phyloP scores from a whole-genome alignment of 2,797 vertebrate species.

The Oreonectes daqikongensis region DNA sequence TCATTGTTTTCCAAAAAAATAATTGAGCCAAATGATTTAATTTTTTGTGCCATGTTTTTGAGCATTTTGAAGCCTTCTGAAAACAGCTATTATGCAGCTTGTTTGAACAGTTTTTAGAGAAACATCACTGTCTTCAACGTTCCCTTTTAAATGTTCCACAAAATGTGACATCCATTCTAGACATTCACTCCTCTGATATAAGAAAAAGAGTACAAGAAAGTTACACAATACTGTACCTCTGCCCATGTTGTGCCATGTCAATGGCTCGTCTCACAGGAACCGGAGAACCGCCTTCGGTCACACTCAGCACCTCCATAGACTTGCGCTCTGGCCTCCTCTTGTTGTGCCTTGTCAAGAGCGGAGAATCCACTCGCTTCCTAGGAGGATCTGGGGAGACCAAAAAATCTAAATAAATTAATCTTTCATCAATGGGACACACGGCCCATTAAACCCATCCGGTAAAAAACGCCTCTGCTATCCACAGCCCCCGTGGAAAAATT shows the following conservation, averaged over 20 bases:
- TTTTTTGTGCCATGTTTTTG: neutral
- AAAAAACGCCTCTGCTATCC: too few relatives aligned
- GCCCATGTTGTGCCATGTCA: conserved; percentile 95
- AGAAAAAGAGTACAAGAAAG: neutral
- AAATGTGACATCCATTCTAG: conserved; percentile 17
- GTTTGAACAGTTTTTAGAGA: too few relatives aligned
- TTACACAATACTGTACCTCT: conserved; percentile 79
- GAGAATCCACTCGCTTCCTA: conserved; percentile 94
- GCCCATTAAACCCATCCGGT: conserved; percentile 21
- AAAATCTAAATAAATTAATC: conserved; percentile 8
- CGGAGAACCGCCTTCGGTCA: conserved; percentile 94
- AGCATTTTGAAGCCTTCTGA: neutral
- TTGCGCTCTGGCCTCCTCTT: conserved; percentile 95
- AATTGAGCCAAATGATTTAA: conserved; percentile 1
- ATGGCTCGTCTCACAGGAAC: conserved; percentile 92
- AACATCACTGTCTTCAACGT: neutral
- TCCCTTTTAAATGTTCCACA: neutral
- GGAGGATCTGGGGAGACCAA: conserved; percentile 69
- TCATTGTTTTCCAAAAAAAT: conserved; percentile 12
- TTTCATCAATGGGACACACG: neutral
- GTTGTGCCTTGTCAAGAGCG: conserved; percentile 95
- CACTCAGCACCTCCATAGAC: conserved; percentile 97
- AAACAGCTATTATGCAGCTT: neutral
- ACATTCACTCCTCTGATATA: conserved; percentile 2
- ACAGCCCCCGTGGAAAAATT: too few relatives aligned